Percentiles rank a stretch among this genome's conserved stretches.
phyloP scores from a whole-genome alignment of 2,888 invertebrate species.

The Alviniconcha strummeri region DNA sequence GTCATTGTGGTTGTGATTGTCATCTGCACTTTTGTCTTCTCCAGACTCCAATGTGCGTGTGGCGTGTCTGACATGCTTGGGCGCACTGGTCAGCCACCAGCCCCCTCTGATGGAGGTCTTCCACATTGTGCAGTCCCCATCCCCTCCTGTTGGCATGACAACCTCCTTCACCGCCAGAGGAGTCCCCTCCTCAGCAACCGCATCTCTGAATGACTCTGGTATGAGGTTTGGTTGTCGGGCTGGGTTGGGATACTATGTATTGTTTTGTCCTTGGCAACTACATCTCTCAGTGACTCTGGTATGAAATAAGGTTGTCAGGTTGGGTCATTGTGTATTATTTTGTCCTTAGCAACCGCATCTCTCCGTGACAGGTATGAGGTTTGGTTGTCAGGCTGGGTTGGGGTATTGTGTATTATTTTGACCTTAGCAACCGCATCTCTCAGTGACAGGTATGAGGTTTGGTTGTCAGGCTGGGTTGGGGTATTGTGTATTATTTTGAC shows the following conservation, averaged over 20 bases:
- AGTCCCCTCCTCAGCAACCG: background rate
- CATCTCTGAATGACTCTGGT: conserved; percentile 18
- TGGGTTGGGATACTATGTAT: background rate
- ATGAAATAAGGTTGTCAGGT: too few species aligned
- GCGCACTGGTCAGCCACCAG: conserved; percentile 71
- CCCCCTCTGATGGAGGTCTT: conserved; percentile 71
- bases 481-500: too few species aligned
- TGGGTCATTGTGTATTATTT: too few species aligned
- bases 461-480: too few species aligned
- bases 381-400: too few species aligned
- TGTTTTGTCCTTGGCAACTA: too few species aligned
- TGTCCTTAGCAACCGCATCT: too few species aligned
- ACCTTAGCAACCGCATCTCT: too few species aligned
- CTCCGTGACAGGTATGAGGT: conserved; percentile 10
- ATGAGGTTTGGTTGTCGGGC: background rate
- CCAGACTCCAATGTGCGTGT: conserved; percentile 74
- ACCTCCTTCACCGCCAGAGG: conserved; percentile 24
- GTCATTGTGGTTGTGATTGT: too few species aligned
- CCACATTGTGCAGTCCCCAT: conserved; percentile 63
- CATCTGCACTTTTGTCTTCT: conserved; percentile 22
- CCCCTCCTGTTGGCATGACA: conserved; percentile 51
- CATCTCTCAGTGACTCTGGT: too few species aligned
- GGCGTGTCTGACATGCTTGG: conserved; percentile 72
- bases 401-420: too few species aligned
- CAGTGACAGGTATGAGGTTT: conserved; percentile 10